Evolutionary conservation across 2,888 invertebrate genomes (phyloP), one percentile per base, ranked within the genome.

Genomic region (Hofmannophila pseudospretella): DNA sequence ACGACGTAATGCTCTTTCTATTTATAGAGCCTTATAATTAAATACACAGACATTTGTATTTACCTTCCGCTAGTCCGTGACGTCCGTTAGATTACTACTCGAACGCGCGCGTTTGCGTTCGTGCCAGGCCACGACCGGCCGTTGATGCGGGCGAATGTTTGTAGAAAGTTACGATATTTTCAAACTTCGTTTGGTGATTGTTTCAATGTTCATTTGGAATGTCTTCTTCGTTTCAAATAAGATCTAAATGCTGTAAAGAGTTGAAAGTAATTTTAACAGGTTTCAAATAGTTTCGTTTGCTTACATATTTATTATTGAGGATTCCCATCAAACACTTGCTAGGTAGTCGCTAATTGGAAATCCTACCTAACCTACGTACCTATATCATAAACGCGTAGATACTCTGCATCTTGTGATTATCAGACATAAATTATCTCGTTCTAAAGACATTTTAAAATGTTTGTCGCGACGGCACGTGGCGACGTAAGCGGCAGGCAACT

Each of bases 1-100:
- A 69, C 75, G 60, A 75, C 75, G 79, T 78, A 78, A 80, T 77
- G 72, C 63, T 76, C 66, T 69, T 71, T 72, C 82, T 82, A 82
- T 81, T 80, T 77, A 80, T 80, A 81, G 68, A 62, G 50, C 49
- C 65, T 71, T 77, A 77, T 80, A 81, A 84, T 81, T 84, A 80
- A 78, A 78, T 68, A 72, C 67, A 64, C 71, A 65, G 61, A 69
- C 72, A 72, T 76, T 70, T 63, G 68, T 72, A 66, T 76, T 73
- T 76, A 70, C 69, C 67, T 72, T 67, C 66, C 63, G 63, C 62
- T 66, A 65, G 63, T 58, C 55, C 51, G 56, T 61, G 61, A 66
- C 66, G 64, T 46, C 48, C 52, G 51, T 51, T 54, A 55, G 49
- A 40, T 42, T 12, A 10, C 47, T 54, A 58, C 58, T 54, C 45